Evolutionary conservation across 2,888 invertebrate genomes (phyloP), one percentile per base, ranked within the genome.

Genomic region (Cerastis leucographa): DNA sequence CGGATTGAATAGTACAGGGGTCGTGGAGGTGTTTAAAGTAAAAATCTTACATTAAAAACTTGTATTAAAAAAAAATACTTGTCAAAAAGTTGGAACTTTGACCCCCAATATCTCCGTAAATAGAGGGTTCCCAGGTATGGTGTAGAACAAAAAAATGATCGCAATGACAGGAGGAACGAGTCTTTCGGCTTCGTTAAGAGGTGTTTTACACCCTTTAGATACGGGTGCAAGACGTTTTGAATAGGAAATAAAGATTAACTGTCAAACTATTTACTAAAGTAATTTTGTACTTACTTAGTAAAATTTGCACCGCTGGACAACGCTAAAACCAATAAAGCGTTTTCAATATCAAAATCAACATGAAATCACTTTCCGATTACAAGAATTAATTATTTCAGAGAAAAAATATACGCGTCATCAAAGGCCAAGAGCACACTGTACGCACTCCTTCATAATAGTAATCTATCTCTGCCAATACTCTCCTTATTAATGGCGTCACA

Each of bases 401-500:
- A 14, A 67, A 67, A 73, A 83, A 74, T 2, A 7, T 2, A n/a
- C 61, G 0, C 44, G 25, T 76, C 69, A 81, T 87, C 66, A 64
- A 83, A 83, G 65, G 72, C 74, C 56, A 19, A 64, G 69, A 42
- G 46, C 66, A 69, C 71, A 83, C 74, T 62, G 54, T 25, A 40
- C 56, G 46, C 54, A 66, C 73, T 76, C 49, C 56, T 71, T 74
- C 66, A 59, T 79, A 80, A 78, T 70, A 69, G 83, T 80, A 78
- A 88, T 88, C 76, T 72, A 78, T 88, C 84, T 83, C 84, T 88
- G 87, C 86, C 88, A 88, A 88, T 88, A 87, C 65, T 74, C 73
- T 71, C 74, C 81, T 87, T 86, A 89, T 88, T 90, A 90, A 87
- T 87, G 84, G 88, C 87, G 84, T 88, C 85, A 86, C 87, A 88